A percentile compares a stretch with the other conserved stretches of the same genome.
These are phyloP conservation scores for Vanacampus margaritifer DNA, from an alignment of 2,113 vertebrate genomes.

Conservation along the genomic window DNA sequence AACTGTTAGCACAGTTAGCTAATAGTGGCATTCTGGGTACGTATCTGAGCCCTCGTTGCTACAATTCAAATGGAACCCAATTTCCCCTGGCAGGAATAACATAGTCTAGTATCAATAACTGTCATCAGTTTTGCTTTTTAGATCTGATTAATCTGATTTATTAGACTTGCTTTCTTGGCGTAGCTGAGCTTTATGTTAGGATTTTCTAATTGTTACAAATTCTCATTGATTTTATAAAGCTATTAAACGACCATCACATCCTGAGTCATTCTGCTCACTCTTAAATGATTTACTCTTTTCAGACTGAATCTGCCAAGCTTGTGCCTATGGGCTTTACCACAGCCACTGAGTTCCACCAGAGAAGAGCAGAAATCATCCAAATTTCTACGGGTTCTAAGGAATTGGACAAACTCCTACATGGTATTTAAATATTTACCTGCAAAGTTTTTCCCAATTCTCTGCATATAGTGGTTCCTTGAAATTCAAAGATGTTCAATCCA, in stretches of 20 bases:
- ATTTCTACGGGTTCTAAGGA: conserved; percentile 97
- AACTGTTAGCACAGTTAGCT: no score
- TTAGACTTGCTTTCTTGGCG: no score
- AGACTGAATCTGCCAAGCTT: conserved; percentile 92
- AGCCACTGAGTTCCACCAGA: conserved; percentile 95
- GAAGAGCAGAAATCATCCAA: conserved; percentile 95
- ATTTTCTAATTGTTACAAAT: background rate
- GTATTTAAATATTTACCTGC: conserved; percentile 53
- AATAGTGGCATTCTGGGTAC: no score
- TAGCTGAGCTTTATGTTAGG: background rate
- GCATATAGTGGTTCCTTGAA: no score
- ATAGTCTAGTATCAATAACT: no score
- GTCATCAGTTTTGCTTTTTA: no score
- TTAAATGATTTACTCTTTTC: background rate
- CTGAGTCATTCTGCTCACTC: background rate
- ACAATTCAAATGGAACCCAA: no score
- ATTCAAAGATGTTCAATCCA: no score
- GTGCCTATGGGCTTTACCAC: conserved; percentile 98
- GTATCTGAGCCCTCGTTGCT: no score
- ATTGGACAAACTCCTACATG: conserved; percentile 91
- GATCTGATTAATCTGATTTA: no score
- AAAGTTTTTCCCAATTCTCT: background rate
- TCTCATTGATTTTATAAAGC: background rate
- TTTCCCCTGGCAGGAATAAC: no score
- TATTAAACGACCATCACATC: background rate